Percentiles rank a stretch among this genome's conserved stretches.
Evolutionary conservation across 2,797 vertebrate species (phyloP).

Genomic region (Anisognathus igniventris): DNA sequence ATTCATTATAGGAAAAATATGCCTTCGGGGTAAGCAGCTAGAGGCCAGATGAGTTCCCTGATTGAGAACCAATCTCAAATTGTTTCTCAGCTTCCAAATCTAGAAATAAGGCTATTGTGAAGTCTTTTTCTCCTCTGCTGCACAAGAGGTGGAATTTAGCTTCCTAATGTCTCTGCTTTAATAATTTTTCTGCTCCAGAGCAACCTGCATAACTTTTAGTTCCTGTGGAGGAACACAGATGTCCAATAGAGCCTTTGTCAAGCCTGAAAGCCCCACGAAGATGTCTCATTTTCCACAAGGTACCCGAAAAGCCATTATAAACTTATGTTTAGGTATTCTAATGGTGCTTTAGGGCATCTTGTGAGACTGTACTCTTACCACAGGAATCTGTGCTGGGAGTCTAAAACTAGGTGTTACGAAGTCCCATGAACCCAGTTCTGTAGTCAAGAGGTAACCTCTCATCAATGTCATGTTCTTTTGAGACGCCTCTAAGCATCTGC

Average conservation of each 20-base stretch:
- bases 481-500: neutral
- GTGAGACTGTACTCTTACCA: neutral
- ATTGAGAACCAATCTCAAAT: neutral
- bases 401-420: neutral
- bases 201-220: neutral
- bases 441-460: neutral
- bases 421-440: neutral
- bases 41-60: neutral
- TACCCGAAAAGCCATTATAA: neutral
- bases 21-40: neutral
- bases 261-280: neutral
- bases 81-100: neutral
- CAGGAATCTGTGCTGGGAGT: too few species aligned
- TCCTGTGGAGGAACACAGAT: neutral
- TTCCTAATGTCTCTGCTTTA: neutral
- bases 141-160: neutral
- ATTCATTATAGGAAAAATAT: neutral
- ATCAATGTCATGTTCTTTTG: neutral
- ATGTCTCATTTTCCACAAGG: neutral
- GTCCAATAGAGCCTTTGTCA: neutral
- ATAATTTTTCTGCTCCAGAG: neutral
- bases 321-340: neutral
- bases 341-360: neutral
- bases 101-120: neutral
- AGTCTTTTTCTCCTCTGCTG: neutral